Evolutionary conservation across 2,797 vertebrate genomes (phyloP).

Genomic region (Selene dorsalis): DNA sequence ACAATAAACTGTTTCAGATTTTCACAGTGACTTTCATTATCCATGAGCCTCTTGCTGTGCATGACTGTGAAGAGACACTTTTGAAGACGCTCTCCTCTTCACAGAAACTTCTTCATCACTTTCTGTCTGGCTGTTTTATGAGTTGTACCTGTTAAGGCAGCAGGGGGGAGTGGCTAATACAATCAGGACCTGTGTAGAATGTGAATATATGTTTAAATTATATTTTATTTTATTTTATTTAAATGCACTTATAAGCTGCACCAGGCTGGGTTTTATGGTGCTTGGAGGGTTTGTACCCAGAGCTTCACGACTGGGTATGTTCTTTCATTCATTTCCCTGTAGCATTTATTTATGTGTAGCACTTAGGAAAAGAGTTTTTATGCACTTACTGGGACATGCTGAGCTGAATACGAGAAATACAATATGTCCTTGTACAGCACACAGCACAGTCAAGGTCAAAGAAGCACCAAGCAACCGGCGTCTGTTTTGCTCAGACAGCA

Average conservation of each 20-base stretch:
- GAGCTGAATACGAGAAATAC: neutral
- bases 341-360: neutral
- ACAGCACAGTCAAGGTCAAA: slow-evolving; percentile 12
- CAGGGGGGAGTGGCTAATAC: neutral
- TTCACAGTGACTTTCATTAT: slow-evolving; percentile 16
- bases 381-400: slow-evolving; percentile 17
- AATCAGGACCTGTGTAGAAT: slow-evolving; percentile 28
- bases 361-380: slow-evolving; percentile 1
- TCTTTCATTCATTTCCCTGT: slow-evolving; percentile 1
- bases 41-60: slow-evolving; percentile 5
- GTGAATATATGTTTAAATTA: slow-evolving; percentile 34
- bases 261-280: neutral
- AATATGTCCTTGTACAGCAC: neutral
- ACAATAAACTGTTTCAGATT: slow-evolving; percentile 27
- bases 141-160: slow-evolving; percentile 4
- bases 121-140: slow-evolving; percentile 24
- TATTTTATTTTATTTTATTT: slow-evolving; percentile 29
- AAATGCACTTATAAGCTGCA: slow-evolving; percentile 9
- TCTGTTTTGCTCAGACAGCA: neutral
- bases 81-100: slow-evolving; percentile 8
- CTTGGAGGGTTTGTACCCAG: neutral
- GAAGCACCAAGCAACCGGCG: no score
- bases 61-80: slow-evolving; percentile 11
- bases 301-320: neutral
- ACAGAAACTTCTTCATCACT: neutral